Base-by-base conservation (phyloP, 1,140 invertebrate genomes). In the Psix sp. region DNA sequence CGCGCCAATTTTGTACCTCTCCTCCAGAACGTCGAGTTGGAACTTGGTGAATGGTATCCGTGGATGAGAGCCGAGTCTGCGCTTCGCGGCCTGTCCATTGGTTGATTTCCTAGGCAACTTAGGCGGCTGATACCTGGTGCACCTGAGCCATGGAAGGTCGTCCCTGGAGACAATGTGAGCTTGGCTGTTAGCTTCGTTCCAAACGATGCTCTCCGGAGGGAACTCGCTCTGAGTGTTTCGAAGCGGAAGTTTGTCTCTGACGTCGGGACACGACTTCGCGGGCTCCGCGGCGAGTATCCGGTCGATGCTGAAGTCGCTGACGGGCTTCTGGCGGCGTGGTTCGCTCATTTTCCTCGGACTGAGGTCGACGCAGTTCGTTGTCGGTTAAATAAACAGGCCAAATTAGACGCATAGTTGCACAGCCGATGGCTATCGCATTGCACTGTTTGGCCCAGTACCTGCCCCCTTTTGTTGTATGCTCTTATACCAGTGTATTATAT, bases 101-200 rank as follows among this genome's bases (percentile, higher is more conserved):
- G 18, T 15, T n/a, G 78, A 88, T 90, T 91, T 89, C 90, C 92
- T 87, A 75, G 91, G 92, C 51, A 94, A 77, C 77, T 92, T 93
- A 2, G 93, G 92, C 3, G 93, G 93, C 68, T 90, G 91, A 77
- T 93, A 94, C 59, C 93, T 84, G 0, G 92, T 94, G 74, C 93
- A 94, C 48, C 91, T 90, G 18, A 94, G 82, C 93, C 93, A 94
- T 11, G 87, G 75, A 1, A 85, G 45, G n/a, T 84, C 78, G 17
- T 73, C 67, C 11, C 43, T 62, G 2, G 20, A 24, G n/a, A 29
- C 2, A 2, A 9, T 24, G 21, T 24, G 4, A 9, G 26, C n/a
- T 29, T 29, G 26, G 26, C 6, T 29, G 7, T 11, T 11, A 35
- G 10, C 11, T 5, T 2, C n/a, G 13, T 14, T 13, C 13, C 33